These are phyloP conservation scores for Oostethus manadensis DNA, from an alignment of 2,113 vertebrate genomes.

Conservation along the genomic window DNA sequence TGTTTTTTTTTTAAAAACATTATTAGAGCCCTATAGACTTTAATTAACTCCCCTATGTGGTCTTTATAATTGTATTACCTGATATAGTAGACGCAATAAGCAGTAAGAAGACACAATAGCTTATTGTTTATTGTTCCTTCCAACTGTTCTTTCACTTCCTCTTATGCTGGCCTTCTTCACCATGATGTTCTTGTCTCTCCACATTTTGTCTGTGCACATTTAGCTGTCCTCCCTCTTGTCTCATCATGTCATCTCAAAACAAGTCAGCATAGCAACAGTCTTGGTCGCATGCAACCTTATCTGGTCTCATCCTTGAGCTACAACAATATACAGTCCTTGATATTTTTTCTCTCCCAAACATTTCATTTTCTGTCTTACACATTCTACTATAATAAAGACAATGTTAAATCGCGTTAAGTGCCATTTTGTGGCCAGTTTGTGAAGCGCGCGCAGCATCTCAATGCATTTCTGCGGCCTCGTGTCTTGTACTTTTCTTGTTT, in stretches of 20 bases:
- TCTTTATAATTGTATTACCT: no score
- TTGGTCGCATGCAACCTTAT: slow-evolving; percentile 17
- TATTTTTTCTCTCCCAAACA: no score
- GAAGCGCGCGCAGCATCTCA: slow-evolving; percentile 9
- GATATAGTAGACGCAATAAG: no score
- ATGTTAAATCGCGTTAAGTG: slow-evolving; percentile 4
- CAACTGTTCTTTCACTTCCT: slow-evolving; percentile 30
- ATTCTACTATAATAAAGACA: slow-evolving; percentile 14
- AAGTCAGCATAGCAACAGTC: neutral
- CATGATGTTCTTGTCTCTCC: slow-evolving; percentile 35
- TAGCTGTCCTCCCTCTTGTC: slow-evolving; percentile 7
- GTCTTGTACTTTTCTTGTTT: slow-evolving; percentile 32
- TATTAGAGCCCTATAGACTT: no score
- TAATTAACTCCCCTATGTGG: no score
- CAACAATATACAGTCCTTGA: neutral
- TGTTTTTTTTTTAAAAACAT: no score
- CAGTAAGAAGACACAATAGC: no score
- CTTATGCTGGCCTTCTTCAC: slow-evolving; percentile 26
- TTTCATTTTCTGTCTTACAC: neutral
- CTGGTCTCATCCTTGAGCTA: slow-evolving; percentile 23
- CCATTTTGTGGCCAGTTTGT: slow-evolving; percentile 17
- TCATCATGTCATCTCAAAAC: slow-evolving; percentile 8
- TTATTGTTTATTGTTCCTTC: neutral
- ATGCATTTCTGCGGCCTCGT: slow-evolving; percentile 15
- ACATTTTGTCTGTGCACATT: slow-evolving; percentile 29